Percentiles rank a stretch among this genome's conserved stretches.
phyloP scores from a whole-genome alignment of 2,113 vertebrate genomes.

The Onychostoma macrolepis region DNA sequence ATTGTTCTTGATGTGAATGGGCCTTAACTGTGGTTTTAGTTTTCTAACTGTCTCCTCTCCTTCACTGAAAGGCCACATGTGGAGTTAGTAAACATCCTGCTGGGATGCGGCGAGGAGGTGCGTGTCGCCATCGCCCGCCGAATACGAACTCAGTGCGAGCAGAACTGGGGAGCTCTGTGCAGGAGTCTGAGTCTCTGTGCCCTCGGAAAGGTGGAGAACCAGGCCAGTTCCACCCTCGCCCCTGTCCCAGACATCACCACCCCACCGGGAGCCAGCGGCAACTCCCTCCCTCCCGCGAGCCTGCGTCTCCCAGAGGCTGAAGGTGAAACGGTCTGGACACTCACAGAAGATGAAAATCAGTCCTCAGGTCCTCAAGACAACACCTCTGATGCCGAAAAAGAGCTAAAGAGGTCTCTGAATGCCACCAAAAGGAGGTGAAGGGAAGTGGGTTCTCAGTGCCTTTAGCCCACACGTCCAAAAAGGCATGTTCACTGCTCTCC shows the following conservation, averaged over 20 bases:
- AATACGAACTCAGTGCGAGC: constrained; percentile 85
- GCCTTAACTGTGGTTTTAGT: not conserved
- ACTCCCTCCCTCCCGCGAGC: constrained; percentile 56
- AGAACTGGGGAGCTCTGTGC: constrained; percentile 91
- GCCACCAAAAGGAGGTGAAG: constrained; percentile 34
- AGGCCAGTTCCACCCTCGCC: constrained; percentile 21
- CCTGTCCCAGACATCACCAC: constrained; percentile 43
- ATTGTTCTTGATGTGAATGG: not conserved
- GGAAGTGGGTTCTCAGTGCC: not conserved
- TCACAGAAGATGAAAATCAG: not conserved
- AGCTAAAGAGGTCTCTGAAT: constrained; percentile 17
- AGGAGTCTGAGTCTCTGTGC: constrained; percentile 84
- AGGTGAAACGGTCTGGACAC: constrained; percentile 20
- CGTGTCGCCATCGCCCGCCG: constrained; percentile 81
- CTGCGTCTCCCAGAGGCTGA: constrained; percentile 12
- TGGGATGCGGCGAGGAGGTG: constrained; percentile 88
- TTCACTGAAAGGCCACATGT: constrained; percentile 82
- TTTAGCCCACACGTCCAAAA: not conserved
- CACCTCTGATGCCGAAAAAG: not conserved
- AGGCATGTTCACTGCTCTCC: not conserved
- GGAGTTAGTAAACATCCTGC: constrained; percentile 91
- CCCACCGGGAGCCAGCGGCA: constrained; percentile 54
- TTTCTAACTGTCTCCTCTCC: not conserved
- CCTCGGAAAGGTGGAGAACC: constrained; percentile 39
- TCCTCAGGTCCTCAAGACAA: constrained; percentile 36